Evolutionary conservation across 2,888 invertebrate species (phyloP), one percentile per base, ranked within the genome.

Genomic region (Aphidius colemani): DNA sequence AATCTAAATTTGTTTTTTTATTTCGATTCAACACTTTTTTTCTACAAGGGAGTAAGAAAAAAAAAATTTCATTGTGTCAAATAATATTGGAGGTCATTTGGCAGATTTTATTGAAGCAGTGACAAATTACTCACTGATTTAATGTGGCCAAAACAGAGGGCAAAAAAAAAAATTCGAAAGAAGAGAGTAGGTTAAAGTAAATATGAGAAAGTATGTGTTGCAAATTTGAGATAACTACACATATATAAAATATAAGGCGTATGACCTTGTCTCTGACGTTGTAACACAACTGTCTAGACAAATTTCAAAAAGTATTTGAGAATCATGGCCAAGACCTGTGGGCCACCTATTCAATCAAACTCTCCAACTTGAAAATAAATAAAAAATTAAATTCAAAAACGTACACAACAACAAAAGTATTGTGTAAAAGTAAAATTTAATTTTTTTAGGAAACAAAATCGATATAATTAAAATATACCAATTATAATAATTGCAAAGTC

Each of bases 381-480:
- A 40, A 63, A 53, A 41, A 45, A 49, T 39, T 30, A 49, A 50
- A 43, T 43, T n/a, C 13, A 13, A 46, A 46, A 13, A 13, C 46
- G 45, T 53, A 45, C 5, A 40, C 39, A 51, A 58, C 53, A 39
- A 61, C 61, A 55, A 61, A 63, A 61, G n/a, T 49, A 13, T 51
- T 46, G 46, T 46, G 57, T 46, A 46, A 46, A 57, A 46, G 30
- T 46, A 10, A 60, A 60, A 43, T 53, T 18, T 55, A 41, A 8
- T 56, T 41, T 46, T 50, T 56, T n/a, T n/a, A n/a, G n/a, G n/a
- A n/a, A n/a, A n/a, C n/a, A n/a, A n/a, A n/a, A n/a, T n/a, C n/a
- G n/a, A n/a, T n/a, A n/a, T n/a, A n/a, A 5, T 78, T 77, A 78
- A 57, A 78, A 73, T 74, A 77, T 70, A 68, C 74, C 72, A 75